A percentile compares a stretch with the other conserved stretches of the same genome.
phyloP scores from a whole-genome alignment of 2,113 vertebrate species.

The Protobothrops mucrosquamatus region DNA sequence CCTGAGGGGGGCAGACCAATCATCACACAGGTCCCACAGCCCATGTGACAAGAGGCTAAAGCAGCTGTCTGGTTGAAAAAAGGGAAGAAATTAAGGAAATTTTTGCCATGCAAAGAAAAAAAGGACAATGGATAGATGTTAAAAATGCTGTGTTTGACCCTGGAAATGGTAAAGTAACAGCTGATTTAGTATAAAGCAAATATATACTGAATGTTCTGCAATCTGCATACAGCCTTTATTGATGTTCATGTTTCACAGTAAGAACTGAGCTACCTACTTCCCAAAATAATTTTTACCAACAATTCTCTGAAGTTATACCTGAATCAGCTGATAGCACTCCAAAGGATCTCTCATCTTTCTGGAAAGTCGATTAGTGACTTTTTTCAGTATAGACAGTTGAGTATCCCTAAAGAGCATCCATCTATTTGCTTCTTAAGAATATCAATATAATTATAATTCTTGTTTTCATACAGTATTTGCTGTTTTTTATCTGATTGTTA shows the following conservation, averaged over 20 bases:
- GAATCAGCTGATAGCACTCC: background rate
- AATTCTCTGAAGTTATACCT: background rate
- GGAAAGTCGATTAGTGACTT: background rate
- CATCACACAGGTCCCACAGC: slow-evolving; percentile 41
- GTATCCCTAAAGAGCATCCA: background rate
- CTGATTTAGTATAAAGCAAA: background rate
- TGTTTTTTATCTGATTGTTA: background rate
- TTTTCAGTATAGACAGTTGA: background rate
- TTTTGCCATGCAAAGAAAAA: background rate
- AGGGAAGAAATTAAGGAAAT: background rate
- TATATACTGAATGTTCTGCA: background rate
- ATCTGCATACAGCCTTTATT: background rate
- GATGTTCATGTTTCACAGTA: background rate
- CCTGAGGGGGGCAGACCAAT: background rate
- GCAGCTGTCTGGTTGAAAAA: slow-evolving; percentile 46
- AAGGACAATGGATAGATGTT: background rate
- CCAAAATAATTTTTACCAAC: background rate
- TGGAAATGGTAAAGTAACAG: background rate
- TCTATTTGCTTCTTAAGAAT: background rate
- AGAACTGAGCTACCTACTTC: background rate
- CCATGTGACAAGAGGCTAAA: slow-evolving; percentile 53
- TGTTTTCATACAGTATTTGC: background rate
- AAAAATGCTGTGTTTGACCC: background rate
- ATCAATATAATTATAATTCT: background rate
- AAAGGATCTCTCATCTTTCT: background rate